Evolutionary conservation across 2,797 vertebrate genomes (phyloP), one percentile per base, ranked within the genome.

Genomic region (Acanthopagrus latus): DNA sequence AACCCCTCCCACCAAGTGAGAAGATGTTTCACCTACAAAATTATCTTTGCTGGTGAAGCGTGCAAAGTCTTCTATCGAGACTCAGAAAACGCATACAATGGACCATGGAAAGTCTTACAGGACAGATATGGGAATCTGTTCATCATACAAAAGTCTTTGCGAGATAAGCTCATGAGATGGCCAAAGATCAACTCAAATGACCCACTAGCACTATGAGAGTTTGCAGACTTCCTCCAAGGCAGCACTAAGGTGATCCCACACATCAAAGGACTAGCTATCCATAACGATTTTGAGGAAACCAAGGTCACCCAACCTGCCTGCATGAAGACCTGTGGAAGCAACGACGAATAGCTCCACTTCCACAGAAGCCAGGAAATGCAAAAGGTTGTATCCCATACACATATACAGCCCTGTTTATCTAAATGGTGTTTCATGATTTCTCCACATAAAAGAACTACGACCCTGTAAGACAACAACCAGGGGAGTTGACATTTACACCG

Each of bases 181-280:
- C 74, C 78, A 0, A 90, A 84, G 23, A 71, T 87, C 5, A 14
- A 5, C 17, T 3, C 56, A 33, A 83, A 71, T 17, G 71, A 83
- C 7, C 20, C 82, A 4, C 20, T 47, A 25, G 73, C 76, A 51
- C 56, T 87, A 0, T 44, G 29, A 78, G 69, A 81, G 27, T 81
- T 86, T 16, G 57, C 74, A 14, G 79, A 86, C 20, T 82, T 80
- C 7, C 43, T 86, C 4, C 38, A 84, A 56, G 8, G 72, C 3
- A 86, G 78, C 58, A 16, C 16, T 8, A 75, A 89, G 23, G 80
- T 76, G 2, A 80, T 86, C 1, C 76, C 83, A 1, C 76, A 81
- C 4, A 62, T 87, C 23, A 80, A 82, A 68, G 81, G 77, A 3
- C 33, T 87, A 29, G 14, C 70, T 16, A 86, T 84, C 7, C 29